A percentile compares a stretch with the other conserved stretches of the same genome.
Evolutionary conservation across 2,797 vertebrate genomes (phyloP).

Genomic region (Phalanger gymnotis): DNA sequence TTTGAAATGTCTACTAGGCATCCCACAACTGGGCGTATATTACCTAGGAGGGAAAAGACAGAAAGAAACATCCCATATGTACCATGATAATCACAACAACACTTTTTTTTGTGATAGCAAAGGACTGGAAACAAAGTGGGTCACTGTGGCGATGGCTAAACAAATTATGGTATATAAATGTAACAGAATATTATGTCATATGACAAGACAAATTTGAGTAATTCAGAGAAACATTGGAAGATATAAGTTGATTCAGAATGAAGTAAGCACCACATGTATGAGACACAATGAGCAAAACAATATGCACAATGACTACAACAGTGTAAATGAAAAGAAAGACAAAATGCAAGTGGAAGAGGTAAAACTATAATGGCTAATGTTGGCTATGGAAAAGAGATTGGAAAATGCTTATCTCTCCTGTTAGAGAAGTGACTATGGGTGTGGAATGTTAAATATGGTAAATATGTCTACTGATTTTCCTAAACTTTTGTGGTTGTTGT

Average conservation of each 20-base stretch:
- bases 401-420: neutral
- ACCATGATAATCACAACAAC: neutral
- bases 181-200: neutral
- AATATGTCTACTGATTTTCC: neutral
- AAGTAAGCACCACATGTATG: neutral
- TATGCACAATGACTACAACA: neutral
- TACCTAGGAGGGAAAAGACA: neutral
- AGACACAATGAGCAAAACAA: neutral
- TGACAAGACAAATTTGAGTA: neutral
- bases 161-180: neutral
- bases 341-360: neutral
- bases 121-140: neutral
- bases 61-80: neutral
- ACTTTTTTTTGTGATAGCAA: neutral
- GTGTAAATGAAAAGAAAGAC: neutral
- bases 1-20: neutral
- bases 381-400: neutral
- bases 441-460: neutral
- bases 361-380: neutral
- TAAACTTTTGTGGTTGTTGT: neutral
- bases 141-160: neutral
- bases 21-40: neutral
- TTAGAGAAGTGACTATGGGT: neutral
- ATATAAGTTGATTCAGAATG: neutral
- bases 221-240: neutral